Conservation (phyloP, 2,888 invertebrate genomes). For the Pollenia angustigena region DNA sequence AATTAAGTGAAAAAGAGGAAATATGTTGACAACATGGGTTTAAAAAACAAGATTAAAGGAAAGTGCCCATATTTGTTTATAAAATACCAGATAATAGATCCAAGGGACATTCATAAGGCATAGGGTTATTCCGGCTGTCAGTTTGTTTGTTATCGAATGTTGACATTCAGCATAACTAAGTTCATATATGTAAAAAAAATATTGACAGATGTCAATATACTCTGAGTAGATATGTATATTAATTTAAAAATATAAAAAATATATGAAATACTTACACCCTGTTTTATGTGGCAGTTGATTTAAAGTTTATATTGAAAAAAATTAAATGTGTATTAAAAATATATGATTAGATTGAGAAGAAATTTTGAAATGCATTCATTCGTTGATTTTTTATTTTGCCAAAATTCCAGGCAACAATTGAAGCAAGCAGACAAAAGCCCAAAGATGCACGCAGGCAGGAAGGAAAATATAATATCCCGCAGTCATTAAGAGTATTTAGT, state of each 20-base stretch:
- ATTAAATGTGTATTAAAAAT: not conserved
- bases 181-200: too few relatives aligned
- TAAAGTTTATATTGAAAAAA: slow-evolving; percentile 13
- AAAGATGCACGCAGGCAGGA: not conserved
- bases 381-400: slow-evolving; percentile 39
- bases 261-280: slow-evolving; percentile 78
- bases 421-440: slow-evolving; percentile 31
- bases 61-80: too few relatives aligned
- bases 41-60: too few relatives aligned
- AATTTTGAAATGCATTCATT: slow-evolving; percentile 42
- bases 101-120: too few relatives aligned
- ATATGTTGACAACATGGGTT: too few relatives aligned
- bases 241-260: slow-evolving; percentile 37
- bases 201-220: too few relatives aligned
- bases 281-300: slow-evolving; percentile 49
- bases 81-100: too few relatives aligned
- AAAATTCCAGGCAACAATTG: slow-evolving; percentile 54
- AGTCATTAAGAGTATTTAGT: slow-evolving; percentile 73
- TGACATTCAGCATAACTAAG: too few relatives aligned
- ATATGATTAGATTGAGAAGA: slow-evolving; percentile 51
- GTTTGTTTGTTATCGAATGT: too few relatives aligned
- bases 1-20: too few relatives aligned
- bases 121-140: too few relatives aligned
- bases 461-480: slow-evolving; percentile 63
- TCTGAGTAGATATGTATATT: not conserved